These are phyloP conservation scores for Hipparchia sbordonii DNA, from an alignment of 2,888 invertebrate genomes.

Conservation along the genomic window DNA sequence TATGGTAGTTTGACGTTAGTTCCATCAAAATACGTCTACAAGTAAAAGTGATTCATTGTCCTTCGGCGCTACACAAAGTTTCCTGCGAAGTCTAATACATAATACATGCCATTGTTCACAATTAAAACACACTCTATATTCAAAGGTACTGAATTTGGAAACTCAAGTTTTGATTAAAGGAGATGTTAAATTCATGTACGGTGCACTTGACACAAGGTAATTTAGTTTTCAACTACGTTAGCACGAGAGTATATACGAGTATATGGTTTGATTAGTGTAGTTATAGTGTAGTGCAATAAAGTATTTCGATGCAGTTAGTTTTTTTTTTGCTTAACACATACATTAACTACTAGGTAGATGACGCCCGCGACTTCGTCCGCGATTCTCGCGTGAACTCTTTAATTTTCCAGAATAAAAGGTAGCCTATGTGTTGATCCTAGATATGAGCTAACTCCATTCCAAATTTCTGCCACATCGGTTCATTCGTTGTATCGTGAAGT, in stretches of 20 bases:
- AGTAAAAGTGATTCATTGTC: neutral
- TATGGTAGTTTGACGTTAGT: neutral
- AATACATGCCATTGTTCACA: slow-evolving; percentile 14
- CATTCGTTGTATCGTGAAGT: too few relatives aligned
- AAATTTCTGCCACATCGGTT: too few relatives aligned
- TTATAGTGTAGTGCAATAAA: too few relatives aligned
- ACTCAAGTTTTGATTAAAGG: slow-evolving; percentile 26
- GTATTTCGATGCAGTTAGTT: too few relatives aligned
- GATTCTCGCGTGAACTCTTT: too few relatives aligned
- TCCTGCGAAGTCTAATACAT: neutral
- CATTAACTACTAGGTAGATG: too few relatives aligned
- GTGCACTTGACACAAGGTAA: slow-evolving; percentile 18
- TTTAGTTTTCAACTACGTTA: slow-evolving; percentile 18
- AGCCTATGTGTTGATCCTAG: too few relatives aligned
- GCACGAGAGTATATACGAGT: too few relatives aligned
- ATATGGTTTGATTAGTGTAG: neutral
- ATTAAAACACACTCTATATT: slow-evolving; percentile 17
- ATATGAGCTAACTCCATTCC: too few relatives aligned
- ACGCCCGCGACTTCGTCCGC: too few relatives aligned
- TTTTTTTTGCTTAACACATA: too few relatives aligned
- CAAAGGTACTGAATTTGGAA: slow-evolving; percentile 21
- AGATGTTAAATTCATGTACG: slow-evolving; percentile 21
- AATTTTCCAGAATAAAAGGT: too few relatives aligned
- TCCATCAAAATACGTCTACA: neutral
- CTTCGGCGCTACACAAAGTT: neutral